Base-by-base conservation (phyloP, 2,888 invertebrate genomes). In the Thymelicus lineola region DNA sequence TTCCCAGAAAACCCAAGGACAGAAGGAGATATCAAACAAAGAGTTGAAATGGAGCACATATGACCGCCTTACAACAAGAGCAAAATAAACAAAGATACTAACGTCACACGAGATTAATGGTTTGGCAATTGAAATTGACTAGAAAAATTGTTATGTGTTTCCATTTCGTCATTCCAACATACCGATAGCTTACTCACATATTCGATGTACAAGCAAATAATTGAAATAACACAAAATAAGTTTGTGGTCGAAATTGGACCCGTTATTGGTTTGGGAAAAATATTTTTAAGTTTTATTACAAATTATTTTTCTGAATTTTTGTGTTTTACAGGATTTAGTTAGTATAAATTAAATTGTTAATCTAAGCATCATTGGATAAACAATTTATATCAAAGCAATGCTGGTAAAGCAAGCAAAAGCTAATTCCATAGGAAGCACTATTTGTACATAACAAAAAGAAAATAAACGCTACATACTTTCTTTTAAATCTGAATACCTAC, bases 1-100 rank as follows among this genome's bases (percentile, higher is more conserved):
- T 78, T 77, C 87, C 84, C 73, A 84, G 88, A 87, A 82, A 74
- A 81, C 66, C 76, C 86, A 88, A 88, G 88, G 89, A 79, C 82
- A 82, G 42, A 7, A 70, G 66, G 35, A 73, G 81, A 83, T 85
- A 83, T 79, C 76, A 78, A 76, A 76, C 68, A 80, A 75, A 72
- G 72, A 67, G 71, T 71, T 67, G 62, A 75, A 79, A 76, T 73
- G 72, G 58, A 58, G 58, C 20, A 65, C 42, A 72, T 38, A 9
- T 9, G 38, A 38, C 38, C 7, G 9, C 10, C 38, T 38, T 38
- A 38, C 38, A 38, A 38, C 38, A 12, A 17, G 38, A 66, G n/a
- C n/a, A 61, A 71, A 73, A 73, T 57, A n/a, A 46, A 28, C 53
- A 57, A 14, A 58, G 42, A 42, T 38, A 38, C 42, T 42, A n/a